Evolutionary conservation across 2,888 invertebrate genomes (phyloP), one percentile per base, ranked within the genome.

Genomic region (Synanthedon myopaeformis): DNA sequence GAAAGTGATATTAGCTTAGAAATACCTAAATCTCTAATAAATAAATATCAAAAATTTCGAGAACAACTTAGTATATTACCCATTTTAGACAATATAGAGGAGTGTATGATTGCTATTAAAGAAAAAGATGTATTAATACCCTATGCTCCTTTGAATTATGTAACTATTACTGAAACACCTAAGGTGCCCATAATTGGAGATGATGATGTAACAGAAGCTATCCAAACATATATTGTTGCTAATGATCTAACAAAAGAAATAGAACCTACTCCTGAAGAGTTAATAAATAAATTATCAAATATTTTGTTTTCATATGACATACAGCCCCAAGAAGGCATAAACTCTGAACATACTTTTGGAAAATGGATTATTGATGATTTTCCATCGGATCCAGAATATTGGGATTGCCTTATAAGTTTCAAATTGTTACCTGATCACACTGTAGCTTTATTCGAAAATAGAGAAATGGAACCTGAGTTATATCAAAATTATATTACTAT

Each of bases 321-420:
- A 28, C 61, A 74, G 57, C 64, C 69, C 56, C 58, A 69, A 60
- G 59, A 71, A 61, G 54, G 65, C 54, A 69, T 76, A 53, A 64
- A 70, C 55, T 61, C 53, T 54, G 66, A 74, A 35, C 57, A 69
- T 51, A 60, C 56, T 41, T 85, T 84, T 65, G 87, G 89, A 17
- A 90, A 89, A 60, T 92, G 89, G 84, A 86, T 92, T 57, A 74
- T 92, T 53, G 91, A 92, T 65, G 90, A 88, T 1, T 88, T 91
- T 70, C 82, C 89, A 23, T 67, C 85, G 19, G 80, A 90, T 59
- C 57, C 80, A 12, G 82, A 88, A 57, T 75, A 85, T 62, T 88
- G 91, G 82, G 69, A 67, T 51, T 70, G 72, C 55, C 66, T 92
- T 11, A 62, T 58, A 6, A 76, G 81, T 41, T 70, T 77, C 3